Evolutionary conservation across 2,113 vertebrate species (phyloP), one percentile per base, ranked within the genome.

Genomic region (Catharus fuscescens): DNA sequence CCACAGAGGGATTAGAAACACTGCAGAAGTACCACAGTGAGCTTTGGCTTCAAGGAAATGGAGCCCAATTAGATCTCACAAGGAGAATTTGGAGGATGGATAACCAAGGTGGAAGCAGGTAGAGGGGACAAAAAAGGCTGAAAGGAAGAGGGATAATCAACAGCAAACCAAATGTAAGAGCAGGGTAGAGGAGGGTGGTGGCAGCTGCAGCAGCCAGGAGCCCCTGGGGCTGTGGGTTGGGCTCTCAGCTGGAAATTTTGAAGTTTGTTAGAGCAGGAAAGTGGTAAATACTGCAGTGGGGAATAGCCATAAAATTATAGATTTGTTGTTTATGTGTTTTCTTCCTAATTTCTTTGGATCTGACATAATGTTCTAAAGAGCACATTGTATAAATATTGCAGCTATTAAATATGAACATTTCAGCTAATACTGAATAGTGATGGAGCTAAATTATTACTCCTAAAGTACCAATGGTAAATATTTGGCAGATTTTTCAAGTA

Each of bases 51-150:
- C 16, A 59, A 86, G 92, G 76, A 81, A 86, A 79, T 38, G 14
- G 31, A 59, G 53, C 19, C 28, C 54, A 76, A 28, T 86, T 66
- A 65, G 62, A 62, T 80, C n/a, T 90, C 53, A 14, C 2, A 34
- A 95, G 59, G 23, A 88, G 44, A 48, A 78, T 62, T 56, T 87
- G 47, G 56, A 66, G 90, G 88, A 70, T 34, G 64, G 62, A 52
- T 80, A 66, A 70, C 20, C 14, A 70, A 77, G 10, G 57, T 48
- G 24, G 76, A 90, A 66, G 34, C 25, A 60, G 5, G 16, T 34
- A 23, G 34, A 13, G 8, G 15, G 7, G 4, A 52, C 72, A 60
- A 34, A 64, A 53, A 74, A 74, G 18, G 2, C 10, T 81, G 40
- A 20, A 80, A 76, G 36, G 44, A 69, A 26, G 61, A 79, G 18